phyloP scores from a whole-genome alignment of 2,113 vertebrate species.

The Verasper variegatus region DNA sequence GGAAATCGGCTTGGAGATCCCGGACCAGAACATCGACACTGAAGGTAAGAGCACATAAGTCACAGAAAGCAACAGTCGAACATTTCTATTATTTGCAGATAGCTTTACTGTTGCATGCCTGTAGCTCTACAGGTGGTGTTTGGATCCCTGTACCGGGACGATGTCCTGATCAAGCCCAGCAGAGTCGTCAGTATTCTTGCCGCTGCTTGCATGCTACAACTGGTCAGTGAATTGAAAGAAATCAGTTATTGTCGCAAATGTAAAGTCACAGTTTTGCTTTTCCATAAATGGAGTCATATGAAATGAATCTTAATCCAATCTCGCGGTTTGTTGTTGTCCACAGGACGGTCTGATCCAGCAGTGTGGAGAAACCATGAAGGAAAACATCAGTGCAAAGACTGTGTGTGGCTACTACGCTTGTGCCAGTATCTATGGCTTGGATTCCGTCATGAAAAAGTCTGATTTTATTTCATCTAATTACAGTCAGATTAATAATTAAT shows the following conservation, averaged over 20 bases:
- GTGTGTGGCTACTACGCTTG: conserved; percentile 93
- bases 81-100: not conserved
- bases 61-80: not conserved
- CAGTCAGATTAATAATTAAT: not conserved
- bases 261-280: not conserved
- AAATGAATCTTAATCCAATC: not conserved
- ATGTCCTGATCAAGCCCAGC: conserved; percentile 95
- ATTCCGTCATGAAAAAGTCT: conserved; percentile 95
- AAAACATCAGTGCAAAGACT: conserved; percentile 93
- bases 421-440: conserved; percentile 91
- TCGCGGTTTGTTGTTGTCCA: conserved; percentile 38
- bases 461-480: conserved; percentile 7
- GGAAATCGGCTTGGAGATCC: conserved; percentile 94
- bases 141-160: conserved; percentile 95
- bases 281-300: not conserved
- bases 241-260: not conserved
- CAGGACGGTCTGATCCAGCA: conserved; percentile 97
- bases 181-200: conserved; percentile 93
- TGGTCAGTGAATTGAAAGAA: conserved; percentile 84
- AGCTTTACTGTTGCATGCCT: conserved; percentile 1
- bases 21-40: conserved; percentile 96
- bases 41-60: conserved; percentile 86
- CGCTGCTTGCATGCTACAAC: conserved; percentile 95
- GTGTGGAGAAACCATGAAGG: conserved; percentile 98
- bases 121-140: conserved; percentile 94